Percentiles rank a stretch among this genome's conserved stretches.
phyloP scores from a whole-genome alignment of 1,140 invertebrate species.

The Achatina immaculata region DNA sequence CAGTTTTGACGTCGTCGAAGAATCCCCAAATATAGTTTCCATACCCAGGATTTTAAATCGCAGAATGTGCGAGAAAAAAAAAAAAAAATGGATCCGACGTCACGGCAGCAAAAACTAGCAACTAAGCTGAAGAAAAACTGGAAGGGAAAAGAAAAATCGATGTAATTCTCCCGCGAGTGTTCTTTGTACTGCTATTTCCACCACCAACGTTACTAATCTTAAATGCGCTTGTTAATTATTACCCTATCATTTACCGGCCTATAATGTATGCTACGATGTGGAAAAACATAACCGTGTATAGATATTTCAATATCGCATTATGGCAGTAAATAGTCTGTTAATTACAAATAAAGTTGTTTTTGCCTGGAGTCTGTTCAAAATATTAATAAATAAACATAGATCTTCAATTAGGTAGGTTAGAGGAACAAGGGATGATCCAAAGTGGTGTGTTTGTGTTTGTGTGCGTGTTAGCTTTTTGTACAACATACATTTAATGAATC shows the following conservation, averaged over 20 bases:
- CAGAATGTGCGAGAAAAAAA: too few relatives aligned
- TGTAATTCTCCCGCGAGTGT: conserved; percentile 3
- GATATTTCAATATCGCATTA: neutral
- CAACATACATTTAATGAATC: too few relatives aligned
- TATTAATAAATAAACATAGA: neutral
- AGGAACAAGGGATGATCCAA: too few relatives aligned
- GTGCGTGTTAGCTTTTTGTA: neutral
- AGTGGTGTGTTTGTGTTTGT: conserved; percentile 19
- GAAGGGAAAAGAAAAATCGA: neutral
- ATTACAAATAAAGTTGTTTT: neutral
- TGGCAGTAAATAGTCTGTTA: neutral
- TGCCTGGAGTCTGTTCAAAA: neutral
- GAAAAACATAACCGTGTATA: too few relatives aligned
- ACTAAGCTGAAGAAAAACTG: neutral
- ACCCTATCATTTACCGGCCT: too few relatives aligned
- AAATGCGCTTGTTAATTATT: neutral
- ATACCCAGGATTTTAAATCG: too few relatives aligned
- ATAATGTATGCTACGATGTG: too few relatives aligned
- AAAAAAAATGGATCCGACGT: too few relatives aligned
- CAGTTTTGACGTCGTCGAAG: neutral
- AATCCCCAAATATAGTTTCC: neutral
- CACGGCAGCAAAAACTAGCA: neutral
- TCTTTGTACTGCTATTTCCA: neutral
- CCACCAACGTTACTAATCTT: too few relatives aligned
- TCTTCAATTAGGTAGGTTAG: too few relatives aligned